Percentiles rank a stretch among this genome's conserved stretches.
phyloP scores from a whole-genome alignment of 2,888 invertebrate species.

The Pseudoips prasinana region DNA sequence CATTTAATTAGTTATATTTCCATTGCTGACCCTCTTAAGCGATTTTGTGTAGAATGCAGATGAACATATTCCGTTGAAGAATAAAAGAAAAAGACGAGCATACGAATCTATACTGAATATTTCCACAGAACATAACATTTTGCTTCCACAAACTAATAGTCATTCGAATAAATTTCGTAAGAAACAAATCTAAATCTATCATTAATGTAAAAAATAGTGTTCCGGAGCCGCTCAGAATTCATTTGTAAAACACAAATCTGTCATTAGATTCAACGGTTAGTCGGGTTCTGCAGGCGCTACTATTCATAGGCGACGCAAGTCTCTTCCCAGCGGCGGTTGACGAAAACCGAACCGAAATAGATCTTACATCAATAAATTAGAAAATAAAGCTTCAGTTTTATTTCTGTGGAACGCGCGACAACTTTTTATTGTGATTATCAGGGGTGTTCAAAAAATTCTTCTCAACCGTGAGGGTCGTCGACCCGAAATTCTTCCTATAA shows the following conservation, averaged over 20 bases:
- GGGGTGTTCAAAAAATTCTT: constrained; percentile 54
- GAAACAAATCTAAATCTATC: constrained; percentile 49
- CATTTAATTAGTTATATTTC: constrained; percentile 15
- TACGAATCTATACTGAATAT: too few relatives aligned
- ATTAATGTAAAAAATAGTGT: constrained; percentile 47
- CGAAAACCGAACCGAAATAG: constrained; percentile 70
- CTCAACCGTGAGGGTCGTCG: constrained; percentile 45
- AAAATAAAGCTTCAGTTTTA: constrained; percentile 61
- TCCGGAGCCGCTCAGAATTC: constrained; percentile 52
- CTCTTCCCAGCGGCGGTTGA: constrained; percentile 53
- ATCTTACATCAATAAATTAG: constrained; percentile 68
- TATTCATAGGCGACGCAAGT: constrained; percentile 62
- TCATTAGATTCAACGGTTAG: constrained; percentile 60
- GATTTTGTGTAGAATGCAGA: too few relatives aligned
- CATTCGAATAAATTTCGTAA: constrained; percentile 34
- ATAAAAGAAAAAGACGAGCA: too few relatives aligned
- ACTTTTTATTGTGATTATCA: constrained; percentile 66
- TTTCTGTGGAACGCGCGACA: constrained; percentile 48
- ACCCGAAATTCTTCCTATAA: constrained; percentile 62
- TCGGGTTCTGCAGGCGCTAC: constrained; percentile 45
- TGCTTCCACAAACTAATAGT: too few relatives aligned
- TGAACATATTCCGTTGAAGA: too few relatives aligned
- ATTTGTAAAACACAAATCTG: constrained; percentile 75
- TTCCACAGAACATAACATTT: too few relatives aligned
- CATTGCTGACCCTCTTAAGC: too few relatives aligned